Percentiles rank a stretch among this genome's conserved stretches.
Conservation (phyloP, 2,797 vertebrate genomes). For the Intellagama lesueurii region DNA sequence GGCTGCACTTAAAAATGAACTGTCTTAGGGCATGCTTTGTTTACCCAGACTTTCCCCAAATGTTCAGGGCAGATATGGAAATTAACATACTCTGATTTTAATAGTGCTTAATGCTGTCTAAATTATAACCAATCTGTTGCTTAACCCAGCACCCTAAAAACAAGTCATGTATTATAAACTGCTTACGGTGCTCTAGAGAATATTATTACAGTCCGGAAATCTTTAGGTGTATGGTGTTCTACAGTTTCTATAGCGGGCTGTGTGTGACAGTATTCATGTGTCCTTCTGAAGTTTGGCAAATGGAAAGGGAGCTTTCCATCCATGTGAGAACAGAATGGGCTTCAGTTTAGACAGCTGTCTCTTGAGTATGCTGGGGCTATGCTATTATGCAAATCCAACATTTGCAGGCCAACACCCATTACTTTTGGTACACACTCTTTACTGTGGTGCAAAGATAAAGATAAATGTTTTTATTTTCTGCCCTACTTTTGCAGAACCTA, state of each 20-base stretch:
- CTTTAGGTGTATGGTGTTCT: not conserved
- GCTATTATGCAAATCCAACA: not conserved
- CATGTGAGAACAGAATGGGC: too few species aligned
- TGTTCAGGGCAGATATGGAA: not conserved
- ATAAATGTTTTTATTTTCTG: not conserved
- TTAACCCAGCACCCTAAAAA: not conserved
- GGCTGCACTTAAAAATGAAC: not conserved
- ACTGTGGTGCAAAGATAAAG: not conserved
- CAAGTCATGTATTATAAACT: not conserved
- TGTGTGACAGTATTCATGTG: not conserved
- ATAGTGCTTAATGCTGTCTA: not conserved
- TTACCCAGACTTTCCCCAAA: not conserved
- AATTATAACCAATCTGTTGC: not conserved
- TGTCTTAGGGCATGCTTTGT: conserved; percentile 2
- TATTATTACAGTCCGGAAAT: not conserved
- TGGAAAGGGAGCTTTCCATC: too few species aligned
- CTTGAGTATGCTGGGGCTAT: not conserved
- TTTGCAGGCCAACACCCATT: not conserved
- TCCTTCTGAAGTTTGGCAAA: not conserved
- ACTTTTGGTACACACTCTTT: not conserved
- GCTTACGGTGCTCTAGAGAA: not conserved
- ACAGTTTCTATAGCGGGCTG: not conserved
- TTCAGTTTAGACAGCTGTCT: not conserved
- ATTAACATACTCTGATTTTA: conserved; percentile 16
- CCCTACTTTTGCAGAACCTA: not conserved